Evolutionary conservation across 2,797 vertebrate genomes (phyloP), one percentile per base, ranked within the genome.

Genomic region (Pteropus rufus): DNA sequence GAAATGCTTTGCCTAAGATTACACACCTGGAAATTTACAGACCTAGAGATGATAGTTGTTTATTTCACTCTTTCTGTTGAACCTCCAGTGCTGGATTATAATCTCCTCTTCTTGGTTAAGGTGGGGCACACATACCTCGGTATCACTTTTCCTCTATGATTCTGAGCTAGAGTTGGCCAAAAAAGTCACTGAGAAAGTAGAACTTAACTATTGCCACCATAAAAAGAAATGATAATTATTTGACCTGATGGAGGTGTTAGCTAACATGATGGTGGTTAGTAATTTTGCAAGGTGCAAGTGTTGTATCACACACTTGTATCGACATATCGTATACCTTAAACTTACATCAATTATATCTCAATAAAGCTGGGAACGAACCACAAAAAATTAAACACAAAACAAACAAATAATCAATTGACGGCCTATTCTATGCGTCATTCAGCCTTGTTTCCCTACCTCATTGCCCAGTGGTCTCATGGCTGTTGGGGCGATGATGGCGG

Each of bases 111-210:
- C 15, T 72, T n/a, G 10, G 31, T 0, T 72, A 56, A 58, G 14
- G 39, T 44, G 11, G 19, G 14, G 31, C 58, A 10, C 46, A 16
- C 0, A 11, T 69, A 49, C 18, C 4, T 18, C 31, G 21, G 10
- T 0, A 2, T 44, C 2, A 52, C 1, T n/a, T 52, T 60, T 49
- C 62, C 21, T 29, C 9, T 29, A 5, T 36, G 36, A 1, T 49
- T 56, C 67, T 70, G 54, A 69, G 58, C 54, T 69, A 14, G 6
- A 56, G 8, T 14, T 24, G 75, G 24, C 81, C 29, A 24, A 64
- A 82, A 62, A 76, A 6, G 1, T 83, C 10, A 1, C n/a, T 7
- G 21, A 52, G 70, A 76, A 75, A 84, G n/a, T 11, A 76, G 26
- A 70, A 29, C 39, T 64, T 44, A 69, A 70, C 44, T 36, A 14